Evolutionary conservation across 2,797 vertebrate genomes (phyloP), one percentile per base, ranked within the genome.

Genomic region (Anolis apletophallus): DNA sequence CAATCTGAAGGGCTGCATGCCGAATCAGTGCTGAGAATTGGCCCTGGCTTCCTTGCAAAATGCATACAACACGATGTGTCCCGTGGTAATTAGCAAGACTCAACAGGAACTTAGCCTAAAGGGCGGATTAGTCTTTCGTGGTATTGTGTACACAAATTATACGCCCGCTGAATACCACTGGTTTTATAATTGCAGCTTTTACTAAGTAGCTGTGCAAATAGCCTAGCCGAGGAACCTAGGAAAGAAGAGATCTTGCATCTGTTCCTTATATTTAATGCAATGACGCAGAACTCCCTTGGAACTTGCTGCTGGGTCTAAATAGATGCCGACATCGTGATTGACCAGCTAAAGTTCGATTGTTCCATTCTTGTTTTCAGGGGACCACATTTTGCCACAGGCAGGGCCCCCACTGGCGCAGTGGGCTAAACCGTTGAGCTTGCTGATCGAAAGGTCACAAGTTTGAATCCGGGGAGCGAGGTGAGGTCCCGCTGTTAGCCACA

Each of bases 141-240:
- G 59, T 19, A 77, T 68, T 36, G 46, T 68, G 74, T 68, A 77
- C 61, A 84, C 74, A 77, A 76, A 67, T 84, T 76, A 76, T 67
- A 84, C 23, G 67, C 73, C 73, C 77, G 67, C 59, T 76, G 59
- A 77, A 68, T 55, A 26, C 83, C 46, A 68, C 74, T 55, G 74
- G 73, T 77, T 68, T 84, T 77, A 84, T 68, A 68, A 77, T 40
- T 82, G 80, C 50, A 68, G 50, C 59, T 75, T 84, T 84, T 67
- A 59, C 73, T 76, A 84, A 84, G 73, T 67, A 57, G 40, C 57
- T 76, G 19, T 32, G 72, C 52, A 84, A 76, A 84, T 75, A 67
- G 54, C 46, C 11, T 67, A 67, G 46, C 73, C 54, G 59, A 32
- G n/a, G 83, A 84, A 76, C 73, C 21, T 54, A 26, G n/a, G 61